Conservation (phyloP, 2,888 invertebrate species). For the Pheosia tremula region DNA sequence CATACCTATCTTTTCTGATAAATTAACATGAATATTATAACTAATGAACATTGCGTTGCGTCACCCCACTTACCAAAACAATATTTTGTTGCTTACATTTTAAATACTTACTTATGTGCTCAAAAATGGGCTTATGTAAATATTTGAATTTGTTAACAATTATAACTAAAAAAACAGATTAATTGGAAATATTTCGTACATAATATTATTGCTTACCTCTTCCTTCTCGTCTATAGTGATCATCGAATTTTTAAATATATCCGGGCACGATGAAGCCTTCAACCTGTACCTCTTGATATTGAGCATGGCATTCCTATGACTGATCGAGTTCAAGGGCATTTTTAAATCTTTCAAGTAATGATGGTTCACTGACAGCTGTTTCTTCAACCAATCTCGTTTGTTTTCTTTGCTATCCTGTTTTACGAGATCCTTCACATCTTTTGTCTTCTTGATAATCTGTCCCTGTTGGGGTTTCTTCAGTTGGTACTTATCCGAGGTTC, state of each 20-base stretch:
- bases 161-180: no score
- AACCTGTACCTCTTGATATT: constrained; percentile 92
- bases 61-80: no score
- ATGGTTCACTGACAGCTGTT: constrained; percentile 83
- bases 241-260: constrained; percentile 96
- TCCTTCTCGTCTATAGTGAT: constrained; percentile 91
- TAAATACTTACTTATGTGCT: no score
- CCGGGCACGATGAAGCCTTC: constrained; percentile 95
- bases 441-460: constrained; percentile 50
- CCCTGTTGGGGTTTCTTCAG: constrained; percentile 54
- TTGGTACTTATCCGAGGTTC: constrained; percentile 53
- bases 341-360: constrained; percentile 89
- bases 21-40: no score
- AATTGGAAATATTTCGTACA: no score
- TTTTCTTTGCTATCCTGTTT: constrained; percentile 75
- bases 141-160: no score
- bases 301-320: constrained; percentile 93
- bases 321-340: constrained; percentile 91
- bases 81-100: no score
- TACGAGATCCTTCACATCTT: constrained; percentile 63
- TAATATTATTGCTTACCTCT: constrained; percentile 75
- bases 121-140: no score
- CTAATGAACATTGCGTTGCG: no score
- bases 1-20: no score
- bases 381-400: constrained; percentile 75